phyloP scores from a whole-genome alignment of 2,888 invertebrate genomes.

The Brenthis daphne region DNA sequence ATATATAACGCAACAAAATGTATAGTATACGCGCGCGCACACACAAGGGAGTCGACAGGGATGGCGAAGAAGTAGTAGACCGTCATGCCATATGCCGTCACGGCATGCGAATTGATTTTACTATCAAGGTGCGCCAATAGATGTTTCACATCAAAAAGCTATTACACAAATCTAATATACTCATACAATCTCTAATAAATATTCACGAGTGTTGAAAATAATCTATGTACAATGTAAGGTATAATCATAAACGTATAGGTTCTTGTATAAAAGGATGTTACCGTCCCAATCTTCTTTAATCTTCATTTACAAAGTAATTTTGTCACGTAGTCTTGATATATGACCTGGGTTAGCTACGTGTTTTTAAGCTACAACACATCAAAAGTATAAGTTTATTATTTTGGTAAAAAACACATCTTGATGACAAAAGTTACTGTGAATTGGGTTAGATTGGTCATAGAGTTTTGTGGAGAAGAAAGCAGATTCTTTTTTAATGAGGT shows the following conservation, averaged over 20 bases:
- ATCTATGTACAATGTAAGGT: background rate
- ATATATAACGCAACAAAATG: too few species aligned
- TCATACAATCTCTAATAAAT: background rate
- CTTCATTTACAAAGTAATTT: slow-evolving; percentile 18
- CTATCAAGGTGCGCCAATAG: too few species aligned
- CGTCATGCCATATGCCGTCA: too few species aligned
- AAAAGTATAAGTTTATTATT: slow-evolving; percentile 9
- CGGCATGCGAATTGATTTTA: too few species aligned
- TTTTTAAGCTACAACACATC: slow-evolving; percentile 8
- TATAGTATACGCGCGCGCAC: too few species aligned
- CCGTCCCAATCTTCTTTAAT: slow-evolving; percentile 12
- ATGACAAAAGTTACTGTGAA: too few species aligned
- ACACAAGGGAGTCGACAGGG: too few species aligned
- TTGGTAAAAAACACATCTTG: background rate
- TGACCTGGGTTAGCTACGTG: slow-evolving; percentile 10
- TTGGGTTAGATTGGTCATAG: too few species aligned
- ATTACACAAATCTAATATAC: background rate
- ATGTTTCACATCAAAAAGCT: too few species aligned
- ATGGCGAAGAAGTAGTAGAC: too few species aligned
- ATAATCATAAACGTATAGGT: background rate
- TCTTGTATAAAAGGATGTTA: slow-evolving; percentile 3
- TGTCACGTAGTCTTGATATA: slow-evolving; percentile 25
- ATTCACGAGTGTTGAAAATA: slow-evolving; percentile 2
- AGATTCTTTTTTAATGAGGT: too few species aligned
- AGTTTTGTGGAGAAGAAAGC: too few species aligned